Percentiles rank a stretch among this genome's conserved stretches.
These are phyloP conservation scores for Umimayanthus chanpuru DNA, from an alignment of 92 coral and sea anemone genomes.

Conservation along the genomic window DNA sequence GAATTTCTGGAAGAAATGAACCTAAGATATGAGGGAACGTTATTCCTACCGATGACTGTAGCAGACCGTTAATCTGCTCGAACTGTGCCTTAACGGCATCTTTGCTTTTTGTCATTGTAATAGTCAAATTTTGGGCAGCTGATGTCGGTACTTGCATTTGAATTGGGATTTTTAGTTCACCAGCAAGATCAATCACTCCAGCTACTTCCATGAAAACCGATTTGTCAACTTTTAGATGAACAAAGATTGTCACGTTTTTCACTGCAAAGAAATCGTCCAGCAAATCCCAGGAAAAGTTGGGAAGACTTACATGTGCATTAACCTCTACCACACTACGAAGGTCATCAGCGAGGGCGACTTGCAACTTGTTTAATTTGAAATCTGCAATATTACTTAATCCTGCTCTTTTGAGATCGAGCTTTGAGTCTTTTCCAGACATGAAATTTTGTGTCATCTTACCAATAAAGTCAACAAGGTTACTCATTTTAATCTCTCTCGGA, in stretches of 20 bases:
- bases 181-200: slow-evolving; percentile 54
- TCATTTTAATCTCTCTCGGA: slow-evolving; percentile 1
- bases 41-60: slow-evolving; percentile 30
- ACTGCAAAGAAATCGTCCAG: slow-evolving; percentile 57
- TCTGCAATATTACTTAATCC: slow-evolving; percentile 38
- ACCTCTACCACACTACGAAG: slow-evolving; percentile 35
- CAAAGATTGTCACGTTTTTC: slow-evolving; percentile 24
- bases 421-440: slow-evolving; percentile 25
- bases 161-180: slow-evolving; percentile 52
- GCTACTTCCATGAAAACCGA: slow-evolving; percentile 32
- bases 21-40: slow-evolving; percentile 46
- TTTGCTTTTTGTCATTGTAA: slow-evolving; percentile 27
- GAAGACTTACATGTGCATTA: slow-evolving; percentile 1
- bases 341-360: slow-evolving; percentile 39
- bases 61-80: slow-evolving; percentile 43
- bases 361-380: slow-evolving; percentile 40
- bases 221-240: slow-evolving; percentile 32
- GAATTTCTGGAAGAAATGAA: slow-evolving; percentile 51
- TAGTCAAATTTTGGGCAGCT: slow-evolving; percentile 25
- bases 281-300: slow-evolving; percentile 63
- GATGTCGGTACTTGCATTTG: slow-evolving; percentile 54
- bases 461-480: slow-evolving; percentile 31
- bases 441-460: slow-evolving; percentile 39
- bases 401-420: slow-evolving; percentile 31
- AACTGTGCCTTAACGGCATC: slow-evolving; percentile 2